phyloP scores from a whole-genome alignment of 2,888 invertebrate species.

The Orthonevra nobilis region DNA sequence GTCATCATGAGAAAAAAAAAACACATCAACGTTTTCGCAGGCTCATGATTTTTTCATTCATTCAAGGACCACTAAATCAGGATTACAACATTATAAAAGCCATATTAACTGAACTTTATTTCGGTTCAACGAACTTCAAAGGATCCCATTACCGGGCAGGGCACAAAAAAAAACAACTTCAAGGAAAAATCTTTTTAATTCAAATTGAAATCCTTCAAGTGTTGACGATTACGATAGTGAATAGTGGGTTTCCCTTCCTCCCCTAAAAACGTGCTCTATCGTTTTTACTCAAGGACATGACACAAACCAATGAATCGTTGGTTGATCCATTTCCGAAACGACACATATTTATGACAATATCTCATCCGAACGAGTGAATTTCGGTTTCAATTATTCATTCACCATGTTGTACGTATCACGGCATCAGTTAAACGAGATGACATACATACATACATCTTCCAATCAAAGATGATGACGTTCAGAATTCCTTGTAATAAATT shows the following conservation, averaged over 20 bases:
- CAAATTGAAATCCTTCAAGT: slow-evolving; percentile 4
- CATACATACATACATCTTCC: not conserved
- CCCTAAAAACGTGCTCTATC: not conserved
- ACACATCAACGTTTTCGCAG: slow-evolving; percentile 2
- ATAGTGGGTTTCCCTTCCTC: slow-evolving; percentile 7
- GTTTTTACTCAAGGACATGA: not conserved
- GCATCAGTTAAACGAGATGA: slow-evolving; percentile 10
- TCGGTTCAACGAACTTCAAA: slow-evolving; percentile 21
- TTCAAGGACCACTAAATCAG: slow-evolving; percentile 4
- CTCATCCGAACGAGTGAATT: not conserved
- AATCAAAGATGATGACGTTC: slow-evolving; percentile 11
- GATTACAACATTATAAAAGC: slow-evolving; percentile 16
- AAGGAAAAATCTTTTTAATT: slow-evolving; percentile 22
- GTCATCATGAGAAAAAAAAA: slow-evolving; percentile 1
- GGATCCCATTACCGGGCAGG: slow-evolving; percentile 7
- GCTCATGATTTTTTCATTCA: slow-evolving; percentile 21
- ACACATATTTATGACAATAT: not conserved
- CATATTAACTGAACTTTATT: slow-evolving; percentile 16
- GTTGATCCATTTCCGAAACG: not conserved
- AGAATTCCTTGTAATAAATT: slow-evolving; percentile 15
- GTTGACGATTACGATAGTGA: not conserved
- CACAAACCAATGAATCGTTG: not conserved
- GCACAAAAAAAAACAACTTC: not conserved
- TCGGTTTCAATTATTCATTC: slow-evolving; percentile 13
- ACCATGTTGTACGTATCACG: not conserved